Conservation (phyloP, 1,140 invertebrate genomes). For the Grapholita molesta region DNA sequence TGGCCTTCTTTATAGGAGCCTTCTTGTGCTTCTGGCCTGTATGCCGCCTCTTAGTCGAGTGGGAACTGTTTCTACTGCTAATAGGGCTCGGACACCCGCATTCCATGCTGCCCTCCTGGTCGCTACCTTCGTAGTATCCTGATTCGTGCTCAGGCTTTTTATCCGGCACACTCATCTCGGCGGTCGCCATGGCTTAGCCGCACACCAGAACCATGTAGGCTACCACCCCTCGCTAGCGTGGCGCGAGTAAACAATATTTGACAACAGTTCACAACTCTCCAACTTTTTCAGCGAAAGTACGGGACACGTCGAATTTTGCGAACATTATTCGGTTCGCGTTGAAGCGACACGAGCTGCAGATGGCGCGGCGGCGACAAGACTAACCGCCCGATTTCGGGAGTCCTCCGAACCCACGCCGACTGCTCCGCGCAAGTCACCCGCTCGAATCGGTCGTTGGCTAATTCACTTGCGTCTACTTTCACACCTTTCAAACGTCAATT, state of each 20-base stretch:
- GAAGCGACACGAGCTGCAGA: slow-evolving; percentile 41
- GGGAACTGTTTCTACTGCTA: slow-evolving; percentile 67
- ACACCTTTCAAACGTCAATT: slow-evolving; percentile 57
- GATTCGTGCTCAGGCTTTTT: slow-evolving; percentile 76
- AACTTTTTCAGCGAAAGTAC: slow-evolving; percentile 62
- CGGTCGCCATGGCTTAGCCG: slow-evolving; percentile 67
- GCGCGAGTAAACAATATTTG: neutral
- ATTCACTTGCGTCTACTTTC: slow-evolving; percentile 54
- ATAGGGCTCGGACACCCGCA: slow-evolving; percentile 67
- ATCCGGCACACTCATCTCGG: slow-evolving; percentile 70
- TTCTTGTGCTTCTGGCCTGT: slow-evolving; percentile 64
- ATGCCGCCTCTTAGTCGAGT: slow-evolving; percentile 59
- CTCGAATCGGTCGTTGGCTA: slow-evolving; percentile 35
- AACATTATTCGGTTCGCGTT: slow-evolving; percentile 56
- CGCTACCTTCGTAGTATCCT: slow-evolving; percentile 74
- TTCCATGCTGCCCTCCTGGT: slow-evolving; percentile 73
- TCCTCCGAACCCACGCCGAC: slow-evolving; percentile 25
- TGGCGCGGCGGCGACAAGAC: slow-evolving; percentile 50
- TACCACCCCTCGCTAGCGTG: slow-evolving; percentile 20
- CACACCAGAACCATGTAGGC: slow-evolving; percentile 60
- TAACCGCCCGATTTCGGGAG: slow-evolving; percentile 56
- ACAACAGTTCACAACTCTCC: slow-evolving; percentile 31
- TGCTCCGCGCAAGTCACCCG: slow-evolving; percentile 24
- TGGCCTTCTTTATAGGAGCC: slow-evolving; percentile 49
- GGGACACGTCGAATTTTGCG: slow-evolving; percentile 54